These are phyloP conservation scores for Operophtera brumata DNA, from an alignment of 2,888 invertebrate genomes.

Conservation along the genomic window DNA sequence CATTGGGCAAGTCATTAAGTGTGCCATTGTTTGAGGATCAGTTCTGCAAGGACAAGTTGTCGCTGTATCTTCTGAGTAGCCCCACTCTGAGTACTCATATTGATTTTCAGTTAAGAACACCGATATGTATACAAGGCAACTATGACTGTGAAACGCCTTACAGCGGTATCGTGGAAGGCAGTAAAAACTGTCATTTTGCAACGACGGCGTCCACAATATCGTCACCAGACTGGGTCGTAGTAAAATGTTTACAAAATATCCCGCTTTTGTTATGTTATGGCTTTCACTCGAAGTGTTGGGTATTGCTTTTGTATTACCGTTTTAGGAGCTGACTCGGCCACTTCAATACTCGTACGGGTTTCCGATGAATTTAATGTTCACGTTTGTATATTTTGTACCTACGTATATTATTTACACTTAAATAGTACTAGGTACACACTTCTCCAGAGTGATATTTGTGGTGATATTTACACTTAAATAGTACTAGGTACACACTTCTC, in stretches of 20 bases:
- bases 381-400: slow-evolving; percentile 1
- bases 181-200: slow-evolving; percentile 74
- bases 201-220: slow-evolving; percentile 71
- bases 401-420: neutral
- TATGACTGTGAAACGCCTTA: slow-evolving; percentile 48
- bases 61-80: too few relatives aligned
- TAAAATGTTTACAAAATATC: slow-evolving; percentile 78
- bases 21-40: too few relatives aligned
- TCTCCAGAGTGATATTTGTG: too few relatives aligned
- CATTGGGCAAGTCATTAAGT: too few relatives aligned
- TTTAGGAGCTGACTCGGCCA: slow-evolving; percentile 54
- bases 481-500: too few relatives aligned
- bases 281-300: slow-evolving; percentile 54
- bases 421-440: too few relatives aligned
- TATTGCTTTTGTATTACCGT: slow-evolving; percentile 70
- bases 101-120: slow-evolving; percentile 11
- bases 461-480: too few relatives aligned
- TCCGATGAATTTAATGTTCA: slow-evolving; percentile 11
- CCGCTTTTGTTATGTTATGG: slow-evolving; percentile 67
- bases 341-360: slow-evolving; percentile 33
- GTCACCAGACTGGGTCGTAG: slow-evolving; percentile 74
- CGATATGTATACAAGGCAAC: slow-evolving; percentile 29
- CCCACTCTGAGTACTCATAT: too few relatives aligned
- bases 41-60: neutral
- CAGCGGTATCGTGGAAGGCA: slow-evolving; percentile 62